Evolutionary conservation across 2,888 invertebrate species (phyloP).

Genomic region (Abscondita cerata): DNA sequence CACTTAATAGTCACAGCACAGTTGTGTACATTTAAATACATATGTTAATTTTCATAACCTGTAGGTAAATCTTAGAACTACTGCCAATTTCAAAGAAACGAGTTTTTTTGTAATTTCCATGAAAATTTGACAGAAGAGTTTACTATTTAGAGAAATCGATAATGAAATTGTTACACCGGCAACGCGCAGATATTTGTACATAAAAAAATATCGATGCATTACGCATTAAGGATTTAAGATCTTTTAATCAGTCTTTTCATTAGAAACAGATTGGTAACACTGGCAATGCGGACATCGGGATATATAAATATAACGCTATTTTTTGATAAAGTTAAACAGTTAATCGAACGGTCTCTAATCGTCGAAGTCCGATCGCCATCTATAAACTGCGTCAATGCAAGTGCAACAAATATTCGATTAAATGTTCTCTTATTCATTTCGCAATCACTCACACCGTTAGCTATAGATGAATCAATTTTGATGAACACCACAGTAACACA

Average conservation of each 20-base stretch:
- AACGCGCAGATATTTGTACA: slow-evolving; percentile 28
- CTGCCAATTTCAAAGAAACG: slow-evolving; percentile 17
- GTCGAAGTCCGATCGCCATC: slow-evolving; percentile 19
- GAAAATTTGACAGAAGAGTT: slow-evolving; percentile 22
- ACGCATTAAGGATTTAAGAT: slow-evolving; percentile 33
- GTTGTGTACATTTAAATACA: slow-evolving; percentile 61
- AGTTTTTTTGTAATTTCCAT: slow-evolving; percentile 11
- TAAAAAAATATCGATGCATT: slow-evolving; percentile 32
- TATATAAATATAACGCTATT: not conserved
- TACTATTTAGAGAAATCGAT: slow-evolving; percentile 21
- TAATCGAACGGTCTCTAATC: not conserved
- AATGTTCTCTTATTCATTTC: slow-evolving; percentile 20
- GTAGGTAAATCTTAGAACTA: slow-evolving; percentile 30
- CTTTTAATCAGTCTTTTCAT: slow-evolving; percentile 41
- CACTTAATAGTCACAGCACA: slow-evolving; percentile 66
- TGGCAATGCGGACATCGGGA: slow-evolving; percentile 20
- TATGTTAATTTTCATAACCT: slow-evolving; percentile 49
- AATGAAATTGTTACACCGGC: slow-evolving; percentile 10
- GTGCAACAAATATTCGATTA: slow-evolving; percentile 2
- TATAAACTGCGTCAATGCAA: slow-evolving; percentile 17
- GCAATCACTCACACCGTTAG: slow-evolving; percentile 46
- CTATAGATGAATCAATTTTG: slow-evolving; percentile 55
- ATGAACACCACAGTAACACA: slow-evolving; percentile 60
- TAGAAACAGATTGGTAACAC: slow-evolving; percentile 37
- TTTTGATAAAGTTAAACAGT: not conserved